A percentile compares a stretch with the other conserved stretches of the same genome.
Conservation (phyloP, 2,113 vertebrate species). For the Coturnix japonica region DNA sequence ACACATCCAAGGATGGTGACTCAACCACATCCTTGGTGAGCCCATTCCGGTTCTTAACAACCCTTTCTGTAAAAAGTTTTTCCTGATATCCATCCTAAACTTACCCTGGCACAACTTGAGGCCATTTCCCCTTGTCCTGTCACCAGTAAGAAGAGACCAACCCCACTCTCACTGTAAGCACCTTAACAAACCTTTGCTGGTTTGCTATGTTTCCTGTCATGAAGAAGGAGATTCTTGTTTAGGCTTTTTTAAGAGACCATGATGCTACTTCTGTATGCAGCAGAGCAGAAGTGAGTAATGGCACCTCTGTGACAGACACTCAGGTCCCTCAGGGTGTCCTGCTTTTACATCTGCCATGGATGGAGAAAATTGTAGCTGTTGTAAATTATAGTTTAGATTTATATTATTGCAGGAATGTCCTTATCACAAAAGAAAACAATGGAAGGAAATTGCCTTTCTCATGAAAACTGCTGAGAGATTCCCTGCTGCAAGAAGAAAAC, state of each 20-base stretch:
- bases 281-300: background rate
- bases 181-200: no score
- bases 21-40: no score
- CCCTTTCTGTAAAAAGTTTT: no score
- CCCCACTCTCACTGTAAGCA: no score
- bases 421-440: background rate
- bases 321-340: background rate
- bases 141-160: no score
- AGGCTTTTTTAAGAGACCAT: background rate
- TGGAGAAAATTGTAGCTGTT: background rate
- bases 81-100: no score
- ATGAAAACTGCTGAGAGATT: background rate
- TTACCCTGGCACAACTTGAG: no score
- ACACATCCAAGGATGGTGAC: no score
- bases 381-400: background rate
- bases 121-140: no score
- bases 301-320: accelerated
- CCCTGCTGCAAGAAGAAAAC: background rate
- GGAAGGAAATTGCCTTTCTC: background rate
- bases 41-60: no score
- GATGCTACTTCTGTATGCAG: background rate
- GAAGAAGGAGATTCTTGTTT: background rate
- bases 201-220: background rate
- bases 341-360: background rate
- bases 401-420: background rate